phyloP scores from a whole-genome alignment of 2,797 vertebrate genomes.

The Anguilla megastoma region DNA sequence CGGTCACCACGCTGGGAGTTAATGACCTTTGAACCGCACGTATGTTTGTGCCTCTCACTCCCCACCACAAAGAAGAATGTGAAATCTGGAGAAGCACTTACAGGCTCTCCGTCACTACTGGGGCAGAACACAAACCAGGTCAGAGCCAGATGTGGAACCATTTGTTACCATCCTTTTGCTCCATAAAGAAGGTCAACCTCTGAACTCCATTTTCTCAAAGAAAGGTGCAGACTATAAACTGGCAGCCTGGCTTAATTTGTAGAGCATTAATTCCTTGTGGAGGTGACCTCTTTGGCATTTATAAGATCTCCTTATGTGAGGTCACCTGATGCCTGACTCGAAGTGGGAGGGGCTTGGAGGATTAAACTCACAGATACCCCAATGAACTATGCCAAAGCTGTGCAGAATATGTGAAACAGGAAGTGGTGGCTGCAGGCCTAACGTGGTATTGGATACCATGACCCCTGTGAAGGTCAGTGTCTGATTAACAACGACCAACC shows the following conservation, averaged over 20 bases:
- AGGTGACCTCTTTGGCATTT: constrained; percentile 14
- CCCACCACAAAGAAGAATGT: constrained; percentile 37
- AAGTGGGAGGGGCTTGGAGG: not conserved
- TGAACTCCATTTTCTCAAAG: constrained; percentile 33
- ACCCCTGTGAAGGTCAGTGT: not conserved
- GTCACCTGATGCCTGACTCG: constrained; percentile 1
- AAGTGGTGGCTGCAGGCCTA: not conserved
- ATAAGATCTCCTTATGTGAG: not conserved
- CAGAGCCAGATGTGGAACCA: constrained; percentile 38
- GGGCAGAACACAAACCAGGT: constrained; percentile 32
- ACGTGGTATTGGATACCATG: not conserved
- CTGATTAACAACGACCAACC: not conserved
- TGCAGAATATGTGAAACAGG: not conserved
- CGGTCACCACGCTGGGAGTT: constrained; percentile 49
- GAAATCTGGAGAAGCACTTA: constrained; percentile 42
- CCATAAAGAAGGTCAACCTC: constrained; percentile 36
- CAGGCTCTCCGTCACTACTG: constrained; percentile 29
- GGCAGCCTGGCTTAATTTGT: constrained; percentile 2
- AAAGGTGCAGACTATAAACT: constrained; percentile 32
- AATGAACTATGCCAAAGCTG: not conserved
- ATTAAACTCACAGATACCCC: not conserved
- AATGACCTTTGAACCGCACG: constrained; percentile 48
- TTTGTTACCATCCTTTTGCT: constrained; percentile 39
- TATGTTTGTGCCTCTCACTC: constrained; percentile 46
- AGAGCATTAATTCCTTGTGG: constrained; percentile 15